Evolutionary conservation across 1,140 invertebrate species (phyloP).

Genomic region (Tetramorium parvispinum): DNA sequence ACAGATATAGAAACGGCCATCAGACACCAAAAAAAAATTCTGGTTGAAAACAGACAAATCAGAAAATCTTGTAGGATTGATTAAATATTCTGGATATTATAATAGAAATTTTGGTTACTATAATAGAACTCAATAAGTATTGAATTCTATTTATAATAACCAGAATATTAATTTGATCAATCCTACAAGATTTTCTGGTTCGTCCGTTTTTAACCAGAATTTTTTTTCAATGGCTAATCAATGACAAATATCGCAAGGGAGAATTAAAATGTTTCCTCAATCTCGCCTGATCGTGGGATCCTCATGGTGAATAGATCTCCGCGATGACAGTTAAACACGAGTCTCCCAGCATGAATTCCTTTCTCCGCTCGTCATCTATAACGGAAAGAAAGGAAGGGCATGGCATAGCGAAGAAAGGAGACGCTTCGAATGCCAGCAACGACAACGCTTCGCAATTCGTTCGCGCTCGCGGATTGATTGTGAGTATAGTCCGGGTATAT

Average conservation of each 20-base stretch:
- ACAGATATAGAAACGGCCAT: neutral
- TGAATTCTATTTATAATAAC: no score
- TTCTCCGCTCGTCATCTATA: slow-evolving; percentile 66
- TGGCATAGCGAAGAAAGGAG: slow-evolving; percentile 48
- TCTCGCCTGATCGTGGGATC: neutral
- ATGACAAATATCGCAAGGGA: neutral
- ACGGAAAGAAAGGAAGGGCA: slow-evolving; percentile 69
- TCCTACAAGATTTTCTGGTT: no score
- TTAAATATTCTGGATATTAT: no score
- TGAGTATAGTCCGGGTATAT: slow-evolving; percentile 23
- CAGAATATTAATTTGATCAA: no score
- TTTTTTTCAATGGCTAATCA: neutral
- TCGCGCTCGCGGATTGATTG: slow-evolving; percentile 29
- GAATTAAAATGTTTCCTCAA: neutral
- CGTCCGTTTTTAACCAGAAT: no score
- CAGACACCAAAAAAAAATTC: no score
- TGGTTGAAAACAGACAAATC: no score
- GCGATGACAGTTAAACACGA: slow-evolving; percentile 17
- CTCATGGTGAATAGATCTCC: slow-evolving; percentile 22
- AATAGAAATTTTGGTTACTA: no score
- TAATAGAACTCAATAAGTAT: no score
- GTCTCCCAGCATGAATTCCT: slow-evolving; percentile 65
- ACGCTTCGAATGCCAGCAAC: slow-evolving; percentile 56
- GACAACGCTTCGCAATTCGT: slow-evolving; percentile 56
- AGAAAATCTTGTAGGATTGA: no score